A percentile compares a stretch with the other conserved stretches of the same genome.
phyloP scores from a whole-genome alignment of 1,140 invertebrate species.

The Druon quercuslanigerum region DNA sequence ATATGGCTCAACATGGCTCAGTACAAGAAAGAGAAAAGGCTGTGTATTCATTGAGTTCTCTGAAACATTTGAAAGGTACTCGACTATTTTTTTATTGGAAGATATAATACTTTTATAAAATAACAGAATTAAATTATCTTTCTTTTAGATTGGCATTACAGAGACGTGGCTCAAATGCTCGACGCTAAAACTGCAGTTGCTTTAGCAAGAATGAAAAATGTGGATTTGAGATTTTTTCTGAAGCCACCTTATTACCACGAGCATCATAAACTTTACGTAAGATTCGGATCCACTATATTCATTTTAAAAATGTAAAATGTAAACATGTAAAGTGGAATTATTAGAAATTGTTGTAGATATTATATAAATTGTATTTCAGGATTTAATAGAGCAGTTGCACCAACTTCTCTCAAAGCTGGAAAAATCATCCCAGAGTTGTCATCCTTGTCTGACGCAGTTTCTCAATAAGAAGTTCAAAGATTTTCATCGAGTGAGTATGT shows the following conservation, averaged over 20 bases:
- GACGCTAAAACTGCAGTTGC: constrained; percentile 80
- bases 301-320: neutral
- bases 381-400: constrained; percentile 75
- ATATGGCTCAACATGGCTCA: constrained; percentile 63
- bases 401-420: constrained; percentile 77
- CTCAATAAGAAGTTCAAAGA: constrained; percentile 80
- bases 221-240: constrained; percentile 79
- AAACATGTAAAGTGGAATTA: neutral
- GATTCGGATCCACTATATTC: constrained; percentile 50
- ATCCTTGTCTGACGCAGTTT: constrained; percentile 81
- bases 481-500: constrained; percentile 66
- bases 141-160: constrained; percentile 78
- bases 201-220: constrained; percentile 77
- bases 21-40: constrained; percentile 61
- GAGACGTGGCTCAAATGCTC: constrained; percentile 80
- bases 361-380: constrained; percentile 57
- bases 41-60: constrained; percentile 58
- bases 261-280: constrained; percentile 71
- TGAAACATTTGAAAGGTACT: constrained; percentile 70
- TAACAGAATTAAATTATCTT: constrained; percentile 21
- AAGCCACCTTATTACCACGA: constrained; percentile 78
- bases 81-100: neutral
- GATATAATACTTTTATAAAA: neutral
- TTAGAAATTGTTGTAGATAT: constrained; percentile 30
- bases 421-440: constrained; percentile 71